Evolutionary conservation across 2,888 invertebrate species (phyloP).

Genomic region (Peribatodes rhomboidaria): DNA sequence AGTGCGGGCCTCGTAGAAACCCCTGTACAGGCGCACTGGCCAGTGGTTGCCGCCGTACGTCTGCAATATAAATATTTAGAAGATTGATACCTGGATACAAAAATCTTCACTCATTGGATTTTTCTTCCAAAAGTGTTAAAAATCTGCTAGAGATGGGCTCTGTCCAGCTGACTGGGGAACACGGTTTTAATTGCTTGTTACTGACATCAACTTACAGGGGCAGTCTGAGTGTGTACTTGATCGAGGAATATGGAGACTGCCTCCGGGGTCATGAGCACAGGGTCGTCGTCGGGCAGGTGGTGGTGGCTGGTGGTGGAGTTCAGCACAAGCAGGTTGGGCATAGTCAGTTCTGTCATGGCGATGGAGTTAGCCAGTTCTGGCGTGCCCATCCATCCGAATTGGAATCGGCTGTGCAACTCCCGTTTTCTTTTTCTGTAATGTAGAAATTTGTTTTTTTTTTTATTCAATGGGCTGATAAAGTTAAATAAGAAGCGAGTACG

Average conservation of each 20-base stretch:
- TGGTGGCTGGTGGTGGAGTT: conserved; percentile 97
- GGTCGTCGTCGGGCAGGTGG: conserved; percentile 95
- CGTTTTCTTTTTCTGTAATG: conserved; percentile 84
- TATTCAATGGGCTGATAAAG: not conserved
- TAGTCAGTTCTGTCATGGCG: conserved; percentile 93
- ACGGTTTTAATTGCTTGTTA: too few species aligned
- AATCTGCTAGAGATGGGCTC: too few species aligned
- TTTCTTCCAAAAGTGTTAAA: too few species aligned
- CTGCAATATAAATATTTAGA: conserved; percentile 79
- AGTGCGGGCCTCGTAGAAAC: conserved; percentile 93
- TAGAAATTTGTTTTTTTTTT: not conserved
- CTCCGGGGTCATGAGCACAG: conserved; percentile 92
- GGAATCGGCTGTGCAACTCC: conserved; percentile 93
- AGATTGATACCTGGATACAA: not conserved
- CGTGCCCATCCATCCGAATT: conserved; percentile 98
- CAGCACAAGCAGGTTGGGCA: conserved; percentile 95
- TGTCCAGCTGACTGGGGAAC: too few species aligned
- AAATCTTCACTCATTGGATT: too few species aligned
- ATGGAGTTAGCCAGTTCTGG: conserved; percentile 97
- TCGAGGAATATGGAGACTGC: conserved; percentile 92
- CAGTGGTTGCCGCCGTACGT: conserved; percentile 94
- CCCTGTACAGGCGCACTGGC: conserved; percentile 91
- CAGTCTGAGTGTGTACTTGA: conserved; percentile 91
- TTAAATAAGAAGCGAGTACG: too few species aligned
- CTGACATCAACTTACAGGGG: conserved; percentile 87